Conservation (phyloP, 1,140 invertebrate genomes). For the Drosophila sechellia region DNA sequence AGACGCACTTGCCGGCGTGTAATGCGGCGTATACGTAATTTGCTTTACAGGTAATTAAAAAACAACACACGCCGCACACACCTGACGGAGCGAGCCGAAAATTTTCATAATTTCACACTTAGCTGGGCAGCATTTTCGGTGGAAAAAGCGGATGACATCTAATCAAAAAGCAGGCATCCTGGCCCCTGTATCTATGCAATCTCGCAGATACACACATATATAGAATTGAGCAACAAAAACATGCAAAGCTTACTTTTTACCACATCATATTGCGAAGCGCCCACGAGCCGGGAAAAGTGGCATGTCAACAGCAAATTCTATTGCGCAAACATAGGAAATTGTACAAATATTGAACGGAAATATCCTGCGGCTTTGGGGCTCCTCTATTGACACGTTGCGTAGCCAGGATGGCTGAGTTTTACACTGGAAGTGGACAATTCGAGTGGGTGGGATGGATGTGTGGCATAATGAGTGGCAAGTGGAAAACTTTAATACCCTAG, state of each 20-base stretch:
- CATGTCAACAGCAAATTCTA: constrained; percentile 64
- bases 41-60: constrained; percentile 67
- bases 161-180: constrained; percentile 39
- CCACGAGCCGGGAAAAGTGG: constrained; percentile 21
- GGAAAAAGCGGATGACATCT: constrained; percentile 45
- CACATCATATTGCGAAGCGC: constrained; percentile 1
- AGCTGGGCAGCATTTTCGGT: constrained; percentile 52
- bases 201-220: neutral
- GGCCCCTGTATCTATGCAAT: constrained; percentile 2
- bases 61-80: constrained; percentile 36
- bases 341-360: constrained; percentile 81
- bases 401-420: constrained; percentile 25
- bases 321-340: constrained; percentile 75
- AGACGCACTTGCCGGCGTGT: constrained; percentile 27
- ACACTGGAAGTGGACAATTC: neutral
- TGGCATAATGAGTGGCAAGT: constrained; percentile 49
- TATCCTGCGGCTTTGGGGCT: constrained; percentile 65
- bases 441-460: constrained; percentile 5
- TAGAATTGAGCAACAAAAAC: constrained; percentile 9
- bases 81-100: constrained; percentile 21
- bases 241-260: constrained; percentile 28
- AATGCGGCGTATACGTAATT: constrained; percentile 68
- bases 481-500: constrained; percentile 47
- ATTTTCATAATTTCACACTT: constrained; percentile 77
- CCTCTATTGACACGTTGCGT: constrained; percentile 45